Percentiles rank a stretch among this genome's conserved stretches.
Conservation (phyloP, 2,797 vertebrate species). For the Eulemur mongoz region DNA sequence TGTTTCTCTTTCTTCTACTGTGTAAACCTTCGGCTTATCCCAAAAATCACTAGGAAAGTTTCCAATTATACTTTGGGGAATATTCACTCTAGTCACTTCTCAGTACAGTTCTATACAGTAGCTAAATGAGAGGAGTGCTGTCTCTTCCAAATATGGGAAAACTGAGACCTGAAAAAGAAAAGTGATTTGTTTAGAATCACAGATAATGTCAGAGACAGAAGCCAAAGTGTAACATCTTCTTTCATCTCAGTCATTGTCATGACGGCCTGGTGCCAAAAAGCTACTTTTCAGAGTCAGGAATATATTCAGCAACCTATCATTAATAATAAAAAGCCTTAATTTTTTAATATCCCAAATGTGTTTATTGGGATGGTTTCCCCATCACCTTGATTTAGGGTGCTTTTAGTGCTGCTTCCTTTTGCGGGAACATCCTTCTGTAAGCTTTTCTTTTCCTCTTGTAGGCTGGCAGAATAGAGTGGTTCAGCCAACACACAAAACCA, state of each 20-base stretch:
- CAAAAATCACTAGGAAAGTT: constrained; percentile 4
- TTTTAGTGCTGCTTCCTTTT: not conserved
- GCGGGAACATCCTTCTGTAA: not conserved
- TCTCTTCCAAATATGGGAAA: constrained; percentile 57
- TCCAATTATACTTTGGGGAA: not conserved
- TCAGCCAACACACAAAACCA: not conserved
- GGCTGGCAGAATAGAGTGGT: not conserved
- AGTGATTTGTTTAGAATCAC: constrained; percentile 56
- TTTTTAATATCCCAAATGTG: not conserved
- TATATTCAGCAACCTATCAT: not conserved
- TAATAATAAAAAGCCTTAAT: not conserved
- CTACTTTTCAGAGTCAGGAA: not conserved
- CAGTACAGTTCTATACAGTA: not conserved
- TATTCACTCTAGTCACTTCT: constrained; percentile 35
- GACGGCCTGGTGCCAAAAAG: not conserved
- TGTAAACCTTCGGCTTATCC: constrained; percentile 5
- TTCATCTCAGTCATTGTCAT: not conserved
- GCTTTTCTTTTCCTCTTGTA: not conserved
- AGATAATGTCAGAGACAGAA: not conserved
- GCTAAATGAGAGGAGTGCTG: constrained; percentile 44
- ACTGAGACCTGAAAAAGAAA: constrained; percentile 47
- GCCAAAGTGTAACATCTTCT: not conserved
- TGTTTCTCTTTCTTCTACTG: not conserved
- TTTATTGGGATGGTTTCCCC: not conserved
- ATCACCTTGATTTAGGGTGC: not conserved